Evolutionary conservation across 2,888 invertebrate genomes (phyloP).

Genomic region (Anoncus sp.): DNA sequence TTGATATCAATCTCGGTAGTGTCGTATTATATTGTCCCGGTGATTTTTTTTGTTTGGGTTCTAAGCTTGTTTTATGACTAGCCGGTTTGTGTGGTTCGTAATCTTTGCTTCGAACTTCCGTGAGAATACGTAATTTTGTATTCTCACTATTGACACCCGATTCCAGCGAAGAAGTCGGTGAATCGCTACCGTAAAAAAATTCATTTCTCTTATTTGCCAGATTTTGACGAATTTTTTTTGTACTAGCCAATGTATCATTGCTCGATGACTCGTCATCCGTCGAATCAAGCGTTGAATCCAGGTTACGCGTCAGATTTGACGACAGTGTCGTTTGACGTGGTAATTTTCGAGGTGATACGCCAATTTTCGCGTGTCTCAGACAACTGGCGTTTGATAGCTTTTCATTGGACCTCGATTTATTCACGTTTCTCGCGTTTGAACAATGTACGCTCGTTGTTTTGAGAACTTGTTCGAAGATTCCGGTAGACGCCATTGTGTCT

Average conservation of each 20-base stretch:
- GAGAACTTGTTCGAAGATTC: conserved; percentile 23
- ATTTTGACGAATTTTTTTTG: conserved; percentile 71
- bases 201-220: conserved; percentile 71
- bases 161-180: conserved; percentile 46
- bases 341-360: conserved; percentile 8
- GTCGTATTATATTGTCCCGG: conserved; percentile 67
- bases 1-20: conserved; percentile 31
- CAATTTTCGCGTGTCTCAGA: not conserved
- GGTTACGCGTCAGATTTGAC: not conserved
- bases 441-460: conserved; percentile 24
- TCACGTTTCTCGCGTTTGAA: conserved; percentile 40
- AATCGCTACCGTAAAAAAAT: conserved; percentile 73
- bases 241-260: conserved; percentile 67
- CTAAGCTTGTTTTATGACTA: conserved; percentile 75
- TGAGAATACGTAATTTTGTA: conserved; percentile 54
- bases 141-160: conserved; percentile 51
- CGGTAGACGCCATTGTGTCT: conserved; percentile 1
- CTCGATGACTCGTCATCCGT: conserved; percentile 61
- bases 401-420: conserved; percentile 33
- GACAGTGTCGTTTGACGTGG: not conserved
- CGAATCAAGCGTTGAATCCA: not conserved
- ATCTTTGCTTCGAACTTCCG: conserved; percentile 66
- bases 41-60: conserved; percentile 72
- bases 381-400: conserved; percentile 19
- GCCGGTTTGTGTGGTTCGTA: conserved; percentile 78